Base-by-base conservation (phyloP, 2,797 vertebrate species). In the Enteromius anoplus region DNA sequence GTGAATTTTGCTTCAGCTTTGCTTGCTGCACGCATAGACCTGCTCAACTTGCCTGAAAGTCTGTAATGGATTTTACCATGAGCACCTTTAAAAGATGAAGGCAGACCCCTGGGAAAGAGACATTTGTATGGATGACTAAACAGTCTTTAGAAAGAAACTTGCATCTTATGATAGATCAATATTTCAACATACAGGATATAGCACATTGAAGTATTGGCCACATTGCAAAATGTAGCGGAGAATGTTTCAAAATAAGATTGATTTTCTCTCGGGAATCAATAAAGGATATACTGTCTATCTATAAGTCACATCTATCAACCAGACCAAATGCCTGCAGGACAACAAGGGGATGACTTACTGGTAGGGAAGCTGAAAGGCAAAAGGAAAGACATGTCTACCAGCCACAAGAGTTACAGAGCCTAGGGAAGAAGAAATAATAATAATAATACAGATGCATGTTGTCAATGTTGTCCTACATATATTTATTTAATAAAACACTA, bases 351-450 rank as follows among this genome's bases (percentile, higher is more conserved):
- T 32, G 62, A 72, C 29, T 32, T 76, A 94, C 93, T 90, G 85
- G 42, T 92, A 80, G 19, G 93, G 93, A 87, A 95, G 89, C 26
- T 58, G 84, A 80, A 94, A 93, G 2, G 5, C 86, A 86, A 95
- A 94, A 10, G 92, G 91, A 62, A 53, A 94, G 1, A 88, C 82
- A 7, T 95, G 90, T 47, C 53, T 90, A 88, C 94, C 93, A 84
- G 80, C 85, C 1, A 3, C 42, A 60, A 95, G 53, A 23, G 89
- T 73, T 5, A 89, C 87, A 42, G 79, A 88, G 3, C 87, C 92
- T 93, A 53, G 15, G 2, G 10, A 45, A 11, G 12, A 45, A 45
- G 17, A 68, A 76, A 42, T 19, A 68, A 42, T 6, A 6, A 37
- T 37, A 65, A 32, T 42, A 5, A 66, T n/a, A 19, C 47, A 72